These are phyloP conservation scores for Odontocolon sp. DNA, from an alignment of 2,888 invertebrate genomes.

Conservation along the genomic window DNA sequence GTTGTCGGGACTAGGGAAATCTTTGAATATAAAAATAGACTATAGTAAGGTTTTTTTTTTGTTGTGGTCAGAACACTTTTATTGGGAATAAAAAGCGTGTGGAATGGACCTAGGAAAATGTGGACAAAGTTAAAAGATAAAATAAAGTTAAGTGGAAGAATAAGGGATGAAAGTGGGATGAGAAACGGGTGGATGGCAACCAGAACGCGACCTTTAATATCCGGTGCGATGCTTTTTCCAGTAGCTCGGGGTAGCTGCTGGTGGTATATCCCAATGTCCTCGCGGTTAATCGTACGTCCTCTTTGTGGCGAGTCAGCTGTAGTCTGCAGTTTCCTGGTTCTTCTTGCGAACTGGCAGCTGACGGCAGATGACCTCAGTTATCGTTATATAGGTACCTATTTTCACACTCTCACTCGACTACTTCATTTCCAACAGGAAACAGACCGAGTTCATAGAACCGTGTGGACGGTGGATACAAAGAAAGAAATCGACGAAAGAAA, in stretches of 20 bases:
- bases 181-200: constrained; percentile 42
- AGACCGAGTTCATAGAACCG: background rate
- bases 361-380: constrained; percentile 29
- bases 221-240: constrained; percentile 25
- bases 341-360: constrained; percentile 34
- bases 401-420: background rate
- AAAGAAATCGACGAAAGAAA: background rate
- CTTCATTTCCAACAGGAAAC: background rate
- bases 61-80: no score
- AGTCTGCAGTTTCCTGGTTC: constrained; percentile 42
- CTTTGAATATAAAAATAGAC: no score
- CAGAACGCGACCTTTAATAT: constrained; percentile 54
- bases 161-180: constrained; percentile 19
- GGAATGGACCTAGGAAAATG: background rate
- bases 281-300: constrained; percentile 54
- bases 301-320: constrained; percentile 47
- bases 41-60: constrained; percentile 30
- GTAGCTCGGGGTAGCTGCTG: background rate
- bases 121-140: background rate
- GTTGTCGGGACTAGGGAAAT: no score
- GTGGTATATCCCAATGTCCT: constrained; percentile 28
- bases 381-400: background rate
- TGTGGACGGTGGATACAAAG: background rate
- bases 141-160: no score
- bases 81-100: background rate